Evolutionary conservation across 2,113 vertebrate species (phyloP), one percentile per base, ranked within the genome.

Genomic region (Petroica traversi): DNA sequence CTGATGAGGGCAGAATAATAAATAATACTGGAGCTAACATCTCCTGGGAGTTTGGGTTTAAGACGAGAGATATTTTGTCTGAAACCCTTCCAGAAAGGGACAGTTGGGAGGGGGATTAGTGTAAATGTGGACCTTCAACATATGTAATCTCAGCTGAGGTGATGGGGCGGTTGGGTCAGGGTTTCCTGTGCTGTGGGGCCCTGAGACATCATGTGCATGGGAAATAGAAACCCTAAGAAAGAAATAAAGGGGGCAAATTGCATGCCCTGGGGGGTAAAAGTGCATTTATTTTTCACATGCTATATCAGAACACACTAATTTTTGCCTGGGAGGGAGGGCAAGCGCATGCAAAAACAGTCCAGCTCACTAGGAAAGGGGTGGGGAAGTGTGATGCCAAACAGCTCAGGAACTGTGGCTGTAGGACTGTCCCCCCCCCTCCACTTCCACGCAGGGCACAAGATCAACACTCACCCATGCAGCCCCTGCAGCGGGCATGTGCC

Each of bases 21-120:
- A 75, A 34, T 67, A 69, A 86, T 61, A 48, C 61, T 25, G 0
- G 0, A 68, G 57, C 33, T 80, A 66, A 51, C 2, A 3, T 77
- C 57, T 76, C n/a, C 40, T 48, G 55, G 49, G 49, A 87, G 11
- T 54, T 29, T 55, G 72, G 22, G 13, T 66, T 78, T 85, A 62
- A 93, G 28, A 83, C 63, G n/a, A 77, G 40, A 55, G 48, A 14
- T 89, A 54, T 85, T 92, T 93, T 90, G 40, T 57, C 46, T 55
- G 78, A 92, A 79, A 54, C 5, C 8, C 16, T 76, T 88, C 75
- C 69, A 79, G 62, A 88, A 57, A 12, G 33, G 54, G 45, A 49
- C 20, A 74, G 34, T 55, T 86, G 54, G 45, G 28, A 69, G 25
- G 19, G 31, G 40, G 28, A 68, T 85, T 72, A 75, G 34, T 45